phyloP scores from a whole-genome alignment of 2,888 invertebrate species.

The Caenorhabditis afra region DNA sequence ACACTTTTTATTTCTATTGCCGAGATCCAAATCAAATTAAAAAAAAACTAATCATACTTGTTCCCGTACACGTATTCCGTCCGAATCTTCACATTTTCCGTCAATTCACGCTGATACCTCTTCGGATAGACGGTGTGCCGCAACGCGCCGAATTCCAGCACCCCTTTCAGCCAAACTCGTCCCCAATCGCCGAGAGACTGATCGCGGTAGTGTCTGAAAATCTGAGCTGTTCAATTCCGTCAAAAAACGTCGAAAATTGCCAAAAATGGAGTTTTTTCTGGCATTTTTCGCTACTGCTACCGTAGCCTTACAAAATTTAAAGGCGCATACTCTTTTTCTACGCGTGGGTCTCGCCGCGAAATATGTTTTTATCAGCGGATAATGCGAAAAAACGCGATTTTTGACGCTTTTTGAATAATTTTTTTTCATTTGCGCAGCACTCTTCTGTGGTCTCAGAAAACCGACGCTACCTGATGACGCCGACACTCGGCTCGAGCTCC shows the following conservation, averaged over 20 bases:
- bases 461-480: slow-evolving; percentile 43
- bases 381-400: too few species aligned
- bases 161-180: slow-evolving; percentile 21
- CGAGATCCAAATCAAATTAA: too few species aligned
- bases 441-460: too few species aligned
- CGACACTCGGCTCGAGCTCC: slow-evolving; percentile 31
- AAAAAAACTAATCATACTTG: not conserved
- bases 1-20: too few species aligned
- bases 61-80: slow-evolving; percentile 31
- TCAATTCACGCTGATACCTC: slow-evolving; percentile 18
- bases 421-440: too few species aligned
- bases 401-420: too few species aligned
- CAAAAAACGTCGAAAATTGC: not conserved
- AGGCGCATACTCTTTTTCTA: too few species aligned
- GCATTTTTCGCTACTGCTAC: too few species aligned
- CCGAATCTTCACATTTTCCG: slow-evolving; percentile 31
- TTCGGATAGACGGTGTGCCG: slow-evolving; percentile 30
- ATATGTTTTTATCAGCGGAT: too few species aligned
- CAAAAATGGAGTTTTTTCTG: not conserved
- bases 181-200: slow-evolving; percentile 44
- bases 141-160: slow-evolving; percentile 27
- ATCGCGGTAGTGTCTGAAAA: slow-evolving; percentile 56
- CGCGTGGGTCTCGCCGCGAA: too few species aligned
- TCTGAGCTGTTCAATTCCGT: too few species aligned
- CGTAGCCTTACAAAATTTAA: too few species aligned